phyloP scores from a whole-genome alignment of 2,797 vertebrate genomes.

The Lemur catta region DNA sequence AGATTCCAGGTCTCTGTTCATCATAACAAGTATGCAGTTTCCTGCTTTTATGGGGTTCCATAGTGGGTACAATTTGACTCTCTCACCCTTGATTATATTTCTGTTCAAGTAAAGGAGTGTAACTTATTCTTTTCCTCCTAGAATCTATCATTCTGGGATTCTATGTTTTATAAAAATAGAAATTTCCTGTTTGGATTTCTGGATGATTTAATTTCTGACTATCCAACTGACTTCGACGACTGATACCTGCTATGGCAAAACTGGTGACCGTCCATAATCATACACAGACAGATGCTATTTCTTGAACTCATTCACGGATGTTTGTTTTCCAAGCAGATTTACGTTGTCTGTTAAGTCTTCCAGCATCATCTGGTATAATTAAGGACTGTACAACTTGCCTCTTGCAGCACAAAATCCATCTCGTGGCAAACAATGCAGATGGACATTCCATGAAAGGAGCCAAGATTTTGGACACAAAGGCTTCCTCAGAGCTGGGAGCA shows the following conservation, averaged over 20 bases:
- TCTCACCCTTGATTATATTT: not conserved
- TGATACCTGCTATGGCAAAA: not conserved
- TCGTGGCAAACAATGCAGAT: not conserved
- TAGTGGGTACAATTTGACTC: not conserved
- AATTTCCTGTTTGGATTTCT: not conserved
- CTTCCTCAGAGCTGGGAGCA: not conserved
- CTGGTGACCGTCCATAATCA: not conserved
- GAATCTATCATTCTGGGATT: not conserved
- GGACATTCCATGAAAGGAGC: conserved; percentile 42
- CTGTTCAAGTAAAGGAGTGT: not conserved
- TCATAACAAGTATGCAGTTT: not conserved
- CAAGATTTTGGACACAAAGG: not conserved
- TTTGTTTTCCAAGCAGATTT: conserved; percentile 54
- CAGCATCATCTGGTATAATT: conserved; percentile 71
- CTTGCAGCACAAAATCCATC: not conserved
- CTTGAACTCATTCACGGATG: conserved; percentile 27
- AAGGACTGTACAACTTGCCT: conserved; percentile 66
- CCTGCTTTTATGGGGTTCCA: not conserved
- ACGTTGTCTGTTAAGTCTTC: conserved; percentile 52
- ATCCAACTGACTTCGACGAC: not conserved
- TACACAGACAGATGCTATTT: not conserved
- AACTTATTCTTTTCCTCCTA: not conserved
- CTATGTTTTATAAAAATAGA: not conserved
- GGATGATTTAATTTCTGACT: not conserved
- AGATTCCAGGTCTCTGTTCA: not conserved